Base-by-base conservation (phyloP, 2,797 vertebrate species). In the Protonibea diacanthus region DNA sequence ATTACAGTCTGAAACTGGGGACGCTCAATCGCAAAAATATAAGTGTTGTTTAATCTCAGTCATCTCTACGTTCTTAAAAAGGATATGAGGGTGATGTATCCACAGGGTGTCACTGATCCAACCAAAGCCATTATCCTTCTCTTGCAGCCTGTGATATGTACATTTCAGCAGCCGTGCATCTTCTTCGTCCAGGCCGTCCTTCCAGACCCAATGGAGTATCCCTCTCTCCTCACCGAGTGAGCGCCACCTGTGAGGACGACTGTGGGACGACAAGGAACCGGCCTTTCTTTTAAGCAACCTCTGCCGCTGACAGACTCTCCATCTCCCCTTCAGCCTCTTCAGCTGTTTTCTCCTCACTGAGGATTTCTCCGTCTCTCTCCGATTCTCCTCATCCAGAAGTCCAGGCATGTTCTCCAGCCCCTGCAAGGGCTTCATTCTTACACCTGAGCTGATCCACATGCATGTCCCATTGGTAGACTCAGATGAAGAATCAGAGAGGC, bases 11-110 rank as follows among this genome's bases (percentile, higher is more conserved):
- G 29, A 33, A 33, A 33, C 29, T 33, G 29, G 29, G 7, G 29
- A 6, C 29, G 29, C 6, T 33, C 6, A 33, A 33, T 33, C 29
- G 6, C 29, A 7, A 27, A 27, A 27, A 27, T 4, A 27, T 27
- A 27, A 27, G 29, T 29, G 29, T 29, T 29, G 29, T 29, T 29
- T 29, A 6, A 29, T 29, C 29, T 29, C 29, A 29, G 29, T 29
- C 29, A 29, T 29, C 29, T 5, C 29, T 29, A 33, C 7, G 42
- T 48, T 61, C n/a, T 15, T 71, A 6, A 78, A 93, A 96, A 98
- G 97, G 98, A 99, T 99, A 99, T 99, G 91, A 93, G 98, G 97
- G 89, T 99, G 98, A 89, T 96, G 95, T 44, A 96, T 96, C 98
- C 98, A 99, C 14, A 93, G 89, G 0, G 96, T 97, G 90, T 97